Evolutionary conservation across 2,113 vertebrate genomes (phyloP).

Genomic region (Cheirogaleus medius): DNA sequence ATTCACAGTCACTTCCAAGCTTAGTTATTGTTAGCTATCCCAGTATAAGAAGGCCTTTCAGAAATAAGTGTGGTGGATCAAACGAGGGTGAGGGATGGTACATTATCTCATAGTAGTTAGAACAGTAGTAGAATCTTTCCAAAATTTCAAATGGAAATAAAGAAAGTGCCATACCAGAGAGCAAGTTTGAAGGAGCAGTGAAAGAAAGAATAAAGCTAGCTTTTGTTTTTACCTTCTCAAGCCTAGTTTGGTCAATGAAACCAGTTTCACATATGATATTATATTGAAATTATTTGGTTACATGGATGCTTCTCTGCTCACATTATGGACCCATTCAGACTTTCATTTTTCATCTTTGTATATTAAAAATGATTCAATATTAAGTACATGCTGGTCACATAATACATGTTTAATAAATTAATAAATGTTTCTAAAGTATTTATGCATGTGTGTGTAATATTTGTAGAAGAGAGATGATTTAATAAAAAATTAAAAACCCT

Average conservation of each 20-base stretch:
- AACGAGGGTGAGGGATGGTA: too few relatives aligned
- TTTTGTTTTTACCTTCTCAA: neutral
- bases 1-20: neutral
- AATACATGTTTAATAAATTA: neutral
- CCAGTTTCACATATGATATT: neutral
- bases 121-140: neutral
- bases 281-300: neutral
- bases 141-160: neutral
- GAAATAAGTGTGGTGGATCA: neutral
- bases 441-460: neutral
- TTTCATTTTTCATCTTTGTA: neutral
- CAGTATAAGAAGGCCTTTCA: neutral
- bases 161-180: neutral
- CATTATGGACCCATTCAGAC: neutral
- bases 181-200: neutral
- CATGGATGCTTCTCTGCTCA: neutral
- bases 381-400: neutral
- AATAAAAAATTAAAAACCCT: neutral
- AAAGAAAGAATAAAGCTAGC: neutral
- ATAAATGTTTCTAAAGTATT: neutral
- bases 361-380: neutral
- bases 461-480: rapidly evolving
- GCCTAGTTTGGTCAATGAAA: neutral
- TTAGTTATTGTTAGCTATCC: neutral
- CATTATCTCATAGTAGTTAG: neutral